Percentiles rank a stretch among this genome's conserved stretches.
Conservation (phyloP, 2,888 invertebrate genomes). For the Parascotia fuliginaria region DNA sequence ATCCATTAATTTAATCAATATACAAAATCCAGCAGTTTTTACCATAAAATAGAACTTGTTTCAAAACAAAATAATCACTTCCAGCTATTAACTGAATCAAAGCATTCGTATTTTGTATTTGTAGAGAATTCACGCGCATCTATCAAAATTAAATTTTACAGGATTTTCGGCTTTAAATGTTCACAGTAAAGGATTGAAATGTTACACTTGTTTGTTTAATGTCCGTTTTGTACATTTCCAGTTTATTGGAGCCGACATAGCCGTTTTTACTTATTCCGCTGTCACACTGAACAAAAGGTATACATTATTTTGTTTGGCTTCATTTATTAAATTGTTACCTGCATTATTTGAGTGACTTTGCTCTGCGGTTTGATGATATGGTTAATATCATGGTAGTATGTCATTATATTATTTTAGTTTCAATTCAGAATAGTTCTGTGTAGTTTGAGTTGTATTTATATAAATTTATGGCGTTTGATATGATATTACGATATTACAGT, state of each 20-base stretch:
- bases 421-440: too few relatives aligned
- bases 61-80: slow-evolving; percentile 10
- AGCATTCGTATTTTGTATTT: slow-evolving; percentile 58
- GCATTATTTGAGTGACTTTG: slow-evolving; percentile 5
- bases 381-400: neutral
- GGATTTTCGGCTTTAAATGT: slow-evolving; percentile 66
- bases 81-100: slow-evolving; percentile 29
- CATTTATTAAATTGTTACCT: slow-evolving; percentile 28
- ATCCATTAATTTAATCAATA: too few relatives aligned
- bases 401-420: too few relatives aligned
- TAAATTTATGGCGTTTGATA: too few relatives aligned
- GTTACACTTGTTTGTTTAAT: slow-evolving; percentile 49
- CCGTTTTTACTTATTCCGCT: slow-evolving; percentile 47
- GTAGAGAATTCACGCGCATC: slow-evolving; percentile 66
- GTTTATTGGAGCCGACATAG: slow-evolving; percentile 39
- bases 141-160: slow-evolving; percentile 79
- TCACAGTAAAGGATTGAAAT: slow-evolving; percentile 62
- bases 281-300: slow-evolving; percentile 31
- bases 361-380: neutral
- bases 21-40: too few relatives aligned
- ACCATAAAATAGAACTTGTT: too few relatives aligned
- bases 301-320: slow-evolving; percentile 33
- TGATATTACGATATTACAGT: too few relatives aligned
- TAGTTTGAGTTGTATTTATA: too few relatives aligned
- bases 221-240: slow-evolving; percentile 46